A percentile compares a stretch with the other conserved stretches of the same genome.
phyloP scores from a whole-genome alignment of 2,888 invertebrate genomes.

The Allygus modestus region DNA sequence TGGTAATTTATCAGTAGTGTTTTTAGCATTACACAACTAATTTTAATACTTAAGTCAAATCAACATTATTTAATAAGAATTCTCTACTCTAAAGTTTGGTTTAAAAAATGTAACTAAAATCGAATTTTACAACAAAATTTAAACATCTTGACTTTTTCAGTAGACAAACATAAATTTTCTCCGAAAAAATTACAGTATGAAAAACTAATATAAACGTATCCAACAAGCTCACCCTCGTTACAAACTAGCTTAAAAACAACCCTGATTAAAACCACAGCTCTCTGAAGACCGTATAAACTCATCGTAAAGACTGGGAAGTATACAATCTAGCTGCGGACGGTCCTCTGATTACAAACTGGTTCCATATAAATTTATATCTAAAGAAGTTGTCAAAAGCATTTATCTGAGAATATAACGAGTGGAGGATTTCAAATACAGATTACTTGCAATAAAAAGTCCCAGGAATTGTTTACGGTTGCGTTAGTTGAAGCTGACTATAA shows the following conservation, averaged over 20 bases:
- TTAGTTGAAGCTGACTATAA: too few relatives aligned
- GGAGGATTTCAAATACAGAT: neutral
- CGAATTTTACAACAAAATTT: too few relatives aligned
- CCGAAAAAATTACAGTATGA: too few relatives aligned
- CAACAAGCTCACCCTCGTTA: neutral
- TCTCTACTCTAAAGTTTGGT: too few relatives aligned
- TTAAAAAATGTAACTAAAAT: too few relatives aligned
- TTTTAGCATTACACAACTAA: too few relatives aligned
- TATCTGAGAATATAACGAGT: neutral
- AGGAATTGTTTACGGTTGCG: neutral
- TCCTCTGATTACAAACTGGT: constrained; percentile 23
- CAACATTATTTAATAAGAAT: too few relatives aligned
- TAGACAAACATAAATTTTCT: too few relatives aligned
- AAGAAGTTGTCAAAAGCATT: constrained; percentile 24
- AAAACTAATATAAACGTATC: neutral
- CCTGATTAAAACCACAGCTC: neutral
- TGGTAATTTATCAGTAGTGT: too few relatives aligned
- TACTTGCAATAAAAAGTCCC: neutral
- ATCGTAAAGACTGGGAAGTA: neutral
- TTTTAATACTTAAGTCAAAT: too few relatives aligned
- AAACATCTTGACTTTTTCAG: too few relatives aligned
- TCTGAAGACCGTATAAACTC: neutral
- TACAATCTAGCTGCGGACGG: neutral
- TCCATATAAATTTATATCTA: neutral
- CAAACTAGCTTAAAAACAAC: neutral